Conservation (phyloP, 2,113 vertebrate genomes). For the Ascaphus truei region DNA sequence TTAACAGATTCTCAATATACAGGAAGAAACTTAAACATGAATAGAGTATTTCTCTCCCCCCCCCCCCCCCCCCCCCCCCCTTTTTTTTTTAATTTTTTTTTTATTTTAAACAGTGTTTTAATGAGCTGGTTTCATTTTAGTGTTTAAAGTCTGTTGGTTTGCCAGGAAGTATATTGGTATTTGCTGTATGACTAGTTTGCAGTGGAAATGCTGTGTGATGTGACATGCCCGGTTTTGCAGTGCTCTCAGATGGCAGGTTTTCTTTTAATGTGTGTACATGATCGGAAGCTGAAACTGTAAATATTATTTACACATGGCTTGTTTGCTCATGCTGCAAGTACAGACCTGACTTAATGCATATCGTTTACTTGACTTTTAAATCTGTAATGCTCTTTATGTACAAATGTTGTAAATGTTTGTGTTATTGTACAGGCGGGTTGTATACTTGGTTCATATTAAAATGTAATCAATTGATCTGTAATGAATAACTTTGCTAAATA, state of each 20-base stretch:
- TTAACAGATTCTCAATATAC: too few relatives aligned
- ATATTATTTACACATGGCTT: background rate
- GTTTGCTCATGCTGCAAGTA: background rate
- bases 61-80: too few relatives aligned
- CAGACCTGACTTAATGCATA: background rate
- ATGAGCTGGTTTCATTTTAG: too few relatives aligned
- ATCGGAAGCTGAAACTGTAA: background rate
- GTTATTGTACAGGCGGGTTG: slow-evolving; percentile 9
- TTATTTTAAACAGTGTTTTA: too few relatives aligned
- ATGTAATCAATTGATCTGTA: slow-evolving; percentile 21
- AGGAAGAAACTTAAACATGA: too few relatives aligned
- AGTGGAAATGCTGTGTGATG: too few relatives aligned
- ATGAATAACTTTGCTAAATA: slow-evolving; percentile 3
- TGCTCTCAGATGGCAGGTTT: background rate
- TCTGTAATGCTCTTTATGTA: background rate
- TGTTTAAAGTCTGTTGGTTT: too few relatives aligned
- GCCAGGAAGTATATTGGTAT: too few relatives aligned
- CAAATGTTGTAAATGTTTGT: slow-evolving; percentile 25
- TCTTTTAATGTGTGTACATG: background rate
- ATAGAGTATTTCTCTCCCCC: too few relatives aligned
- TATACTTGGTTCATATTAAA: slow-evolving; percentile 4
- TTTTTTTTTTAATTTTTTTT: too few relatives aligned
- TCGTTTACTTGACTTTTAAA: background rate
- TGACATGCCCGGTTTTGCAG: too few relatives aligned
- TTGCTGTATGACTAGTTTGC: too few relatives aligned